Percentiles rank a stretch among this genome's conserved stretches.
phyloP scores from a whole-genome alignment of 2,113 vertebrate genomes.

The Chlorodrepanis virens region DNA sequence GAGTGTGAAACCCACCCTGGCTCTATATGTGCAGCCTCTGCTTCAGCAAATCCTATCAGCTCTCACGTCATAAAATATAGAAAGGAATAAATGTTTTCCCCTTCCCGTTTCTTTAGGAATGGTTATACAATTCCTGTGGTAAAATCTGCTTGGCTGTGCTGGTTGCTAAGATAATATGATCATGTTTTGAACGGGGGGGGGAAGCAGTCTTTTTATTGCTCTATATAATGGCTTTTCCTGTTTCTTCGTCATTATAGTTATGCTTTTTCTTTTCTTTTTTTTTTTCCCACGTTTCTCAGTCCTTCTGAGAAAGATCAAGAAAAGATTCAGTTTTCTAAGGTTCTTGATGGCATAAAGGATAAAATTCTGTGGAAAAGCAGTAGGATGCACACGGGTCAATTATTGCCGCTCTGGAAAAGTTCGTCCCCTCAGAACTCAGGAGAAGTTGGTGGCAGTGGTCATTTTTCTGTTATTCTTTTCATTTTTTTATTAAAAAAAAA shows the following conservation, averaged over 20 bases:
- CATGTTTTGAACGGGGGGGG: constrained; percentile 29
- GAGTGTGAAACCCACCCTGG: constrained; percentile 3
- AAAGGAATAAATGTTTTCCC: constrained; percentile 57
- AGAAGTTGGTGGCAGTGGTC: not conserved
- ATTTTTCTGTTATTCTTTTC: not conserved
- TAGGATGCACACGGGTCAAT: not conserved
- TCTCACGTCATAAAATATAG: constrained; percentile 62
- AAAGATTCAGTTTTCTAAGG: not conserved
- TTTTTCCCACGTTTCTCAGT: not conserved
- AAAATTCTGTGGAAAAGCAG: not conserved
- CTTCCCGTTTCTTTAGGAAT: constrained; percentile 54
- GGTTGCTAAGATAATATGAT: constrained; percentile 56
- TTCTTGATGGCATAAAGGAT: not conserved
- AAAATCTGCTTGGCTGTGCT: constrained; percentile 38
- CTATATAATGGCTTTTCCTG: constrained; percentile 64
- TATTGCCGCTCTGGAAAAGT: not conserved
- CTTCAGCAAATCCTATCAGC: constrained; percentile 34
- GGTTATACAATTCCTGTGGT: constrained; percentile 53
- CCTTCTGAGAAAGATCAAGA: not conserved
- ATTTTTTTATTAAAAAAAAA: not conserved
- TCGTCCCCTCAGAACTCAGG: not conserved
- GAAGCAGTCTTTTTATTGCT: constrained; percentile 52
- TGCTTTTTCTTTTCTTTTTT: not conserved
- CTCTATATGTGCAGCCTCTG: not conserved
- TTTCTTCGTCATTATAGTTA: constrained; percentile 15